phyloP scores from a whole-genome alignment of 1,140 invertebrate genomes.

The Oreohelix idahoensis region DNA sequence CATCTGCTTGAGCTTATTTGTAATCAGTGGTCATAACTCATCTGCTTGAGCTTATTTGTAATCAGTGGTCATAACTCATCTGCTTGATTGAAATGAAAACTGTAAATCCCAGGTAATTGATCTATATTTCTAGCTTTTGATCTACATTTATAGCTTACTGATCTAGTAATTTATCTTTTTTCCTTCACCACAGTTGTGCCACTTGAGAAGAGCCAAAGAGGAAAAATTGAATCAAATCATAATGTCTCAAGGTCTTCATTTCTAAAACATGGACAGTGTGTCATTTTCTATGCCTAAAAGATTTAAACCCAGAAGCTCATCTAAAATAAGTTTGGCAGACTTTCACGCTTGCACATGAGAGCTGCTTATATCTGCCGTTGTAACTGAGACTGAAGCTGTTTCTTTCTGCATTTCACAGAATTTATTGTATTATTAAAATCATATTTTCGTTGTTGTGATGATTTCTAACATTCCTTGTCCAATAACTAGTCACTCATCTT shows the following conservation, averaged over 20 bases:
- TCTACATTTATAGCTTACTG: background rate
- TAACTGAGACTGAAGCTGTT: background rate
- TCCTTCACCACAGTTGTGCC: conserved; percentile 53
- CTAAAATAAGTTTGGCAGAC: no score
- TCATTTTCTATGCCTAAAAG: background rate
- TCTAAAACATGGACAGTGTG: background rate
- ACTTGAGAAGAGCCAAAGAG: conserved; percentile 61
- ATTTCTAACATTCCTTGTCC: background rate
- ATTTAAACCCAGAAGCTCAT: no score
- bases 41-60: no score
- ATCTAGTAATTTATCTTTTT: background rate
- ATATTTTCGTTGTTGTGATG: background rate
- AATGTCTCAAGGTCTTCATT: conserved; percentile 45
- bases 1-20: no score
- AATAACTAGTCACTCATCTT: background rate
- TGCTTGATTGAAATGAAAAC: no score
- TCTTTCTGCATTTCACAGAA: background rate
- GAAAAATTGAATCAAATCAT: conserved; percentile 63
- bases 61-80: no score
- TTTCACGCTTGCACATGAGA: no score
- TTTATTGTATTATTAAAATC: background rate
- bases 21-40: no score
- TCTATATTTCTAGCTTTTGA: no score
- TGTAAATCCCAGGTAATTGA: no score
- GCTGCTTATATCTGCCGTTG: no score